phyloP scores from a whole-genome alignment of 2,113 vertebrate genomes.

The Scomber scombrus region DNA sequence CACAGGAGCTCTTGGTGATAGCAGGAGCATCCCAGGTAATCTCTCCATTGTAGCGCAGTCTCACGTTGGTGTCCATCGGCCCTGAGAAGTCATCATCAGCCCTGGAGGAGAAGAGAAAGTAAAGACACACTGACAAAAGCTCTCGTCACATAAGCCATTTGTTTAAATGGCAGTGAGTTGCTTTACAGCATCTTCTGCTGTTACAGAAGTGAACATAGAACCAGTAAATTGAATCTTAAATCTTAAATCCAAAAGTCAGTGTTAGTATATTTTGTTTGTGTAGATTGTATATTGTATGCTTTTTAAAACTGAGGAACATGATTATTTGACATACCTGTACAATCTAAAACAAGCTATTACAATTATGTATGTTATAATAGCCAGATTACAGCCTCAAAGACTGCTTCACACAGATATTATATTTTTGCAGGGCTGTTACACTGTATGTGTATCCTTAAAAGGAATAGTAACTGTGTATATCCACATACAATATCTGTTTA shows the following conservation, averaged over 20 bases:
- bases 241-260: too few relatives aligned
- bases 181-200: background rate
- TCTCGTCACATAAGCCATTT: too few relatives aligned
- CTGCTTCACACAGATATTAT: too few relatives aligned
- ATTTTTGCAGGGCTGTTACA: too few relatives aligned
- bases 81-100: slow-evolving; percentile 96
- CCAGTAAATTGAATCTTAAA: too few relatives aligned
- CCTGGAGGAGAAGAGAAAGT: slow-evolving; percentile 76
- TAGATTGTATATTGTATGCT: too few relatives aligned
- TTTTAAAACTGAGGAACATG: too few relatives aligned
- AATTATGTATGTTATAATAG: too few relatives aligned
- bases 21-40: slow-evolving; percentile 97
- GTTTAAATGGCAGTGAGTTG: background rate
- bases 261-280: too few relatives aligned
- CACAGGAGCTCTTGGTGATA: slow-evolving; percentile 98
- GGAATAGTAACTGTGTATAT: background rate
- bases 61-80: slow-evolving; percentile 94
- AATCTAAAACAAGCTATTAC: too few relatives aligned
- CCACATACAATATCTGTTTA: background rate
- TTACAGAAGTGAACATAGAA: background rate
- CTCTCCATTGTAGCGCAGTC: slow-evolving; percentile 92
- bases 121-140: too few relatives aligned
- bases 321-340: too few relatives aligned
- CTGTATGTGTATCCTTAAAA: background rate
- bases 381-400: background rate